Base-by-base conservation (phyloP, 2,888 invertebrate species). In the Oligia strigilis region DNA sequence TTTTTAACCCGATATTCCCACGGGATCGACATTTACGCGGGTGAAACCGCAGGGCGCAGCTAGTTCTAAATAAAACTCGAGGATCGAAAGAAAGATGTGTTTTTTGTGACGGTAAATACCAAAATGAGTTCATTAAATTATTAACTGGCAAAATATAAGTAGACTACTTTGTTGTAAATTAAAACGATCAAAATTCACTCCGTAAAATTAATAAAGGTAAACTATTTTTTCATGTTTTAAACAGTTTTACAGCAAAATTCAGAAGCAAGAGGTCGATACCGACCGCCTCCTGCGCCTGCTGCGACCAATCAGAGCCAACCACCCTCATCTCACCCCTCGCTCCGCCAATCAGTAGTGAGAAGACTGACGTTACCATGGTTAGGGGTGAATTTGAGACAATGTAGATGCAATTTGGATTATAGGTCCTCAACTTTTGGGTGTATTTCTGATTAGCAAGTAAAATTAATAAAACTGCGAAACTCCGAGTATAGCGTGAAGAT, bases 281-380 rank as follows among this genome's bases (percentile, higher is more conserved):
- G 65, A 88, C 93, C 96, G 94, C 97, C 97, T 92, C 81, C 81
- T 91, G 92, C 92, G 92, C 91, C 95, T 81, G 93, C 93, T 95
- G 95, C 86, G 87, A 72, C 97, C 96, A 97, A 97, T 96, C 92
- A 91, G 81, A 83, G 75, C 40, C 19, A 36, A 77, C 91, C 93
- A 93, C 93, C 94, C 94, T 92, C 86, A 86, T 86, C 83, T 91
- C 92, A 92, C 95, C 94, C 94, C 86, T 79, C 72, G 77, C 66
- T 82, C 83, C 73, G 62, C 97, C 96, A 97, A 97, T 96, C 90
- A 89, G 66, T 76, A 77, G 0, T 78, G 78, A 89, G 94, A 96
- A 96, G 96, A 92, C 95, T 97, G 97, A 88, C 92, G 95, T 88
- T 87, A 83, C 83, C 58, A 90, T 87, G 82, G 88, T 89, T 87